Percentiles rank a stretch among this genome's conserved stretches.
These are phyloP conservation scores for Sinopyrophorus schimmeli DNA, from an alignment of 2,888 invertebrate genomes.

Conservation along the genomic window DNA sequence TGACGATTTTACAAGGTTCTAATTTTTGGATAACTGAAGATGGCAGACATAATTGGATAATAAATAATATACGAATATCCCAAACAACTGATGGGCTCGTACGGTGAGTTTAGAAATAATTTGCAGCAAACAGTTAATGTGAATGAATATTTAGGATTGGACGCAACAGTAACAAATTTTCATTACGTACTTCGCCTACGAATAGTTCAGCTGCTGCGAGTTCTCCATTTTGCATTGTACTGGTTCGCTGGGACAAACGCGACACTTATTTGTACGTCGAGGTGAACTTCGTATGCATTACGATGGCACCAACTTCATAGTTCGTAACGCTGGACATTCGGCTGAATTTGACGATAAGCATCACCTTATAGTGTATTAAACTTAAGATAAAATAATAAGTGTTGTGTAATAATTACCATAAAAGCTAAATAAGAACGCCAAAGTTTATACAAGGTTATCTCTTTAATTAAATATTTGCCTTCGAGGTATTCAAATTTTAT, in stretches of 20 bases:
- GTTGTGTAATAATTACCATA: no score
- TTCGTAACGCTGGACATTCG: conserved; percentile 87
- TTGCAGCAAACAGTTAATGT: neutral
- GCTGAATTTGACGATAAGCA: conserved; percentile 91
- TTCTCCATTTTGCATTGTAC: conserved; percentile 87
- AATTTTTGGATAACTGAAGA: conserved; percentile 83
- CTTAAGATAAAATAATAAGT: no score
- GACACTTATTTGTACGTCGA: conserved; percentile 75
- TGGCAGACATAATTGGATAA: conserved; percentile 84
- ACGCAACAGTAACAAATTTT: conserved; percentile 81
- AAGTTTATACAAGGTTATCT: no score
- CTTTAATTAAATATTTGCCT: no score
- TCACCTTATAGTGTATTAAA: conserved; percentile 83
- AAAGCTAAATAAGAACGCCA: no score
- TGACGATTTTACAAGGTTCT: conserved; percentile 71
- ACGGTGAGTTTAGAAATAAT: conserved; percentile 59
- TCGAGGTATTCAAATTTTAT: no score
- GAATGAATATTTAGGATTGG: conserved; percentile 62
- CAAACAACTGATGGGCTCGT: conserved; percentile 85
- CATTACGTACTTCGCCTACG: conserved; percentile 80
- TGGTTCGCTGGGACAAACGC: conserved; percentile 78
- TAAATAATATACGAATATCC: conserved; percentile 82
- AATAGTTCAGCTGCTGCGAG: conserved; percentile 85
- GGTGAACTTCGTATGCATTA: conserved; percentile 89
- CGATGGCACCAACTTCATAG: conserved; percentile 85